phyloP scores from a whole-genome alignment of 2,113 vertebrate species.

The Callionymus lyra region DNA sequence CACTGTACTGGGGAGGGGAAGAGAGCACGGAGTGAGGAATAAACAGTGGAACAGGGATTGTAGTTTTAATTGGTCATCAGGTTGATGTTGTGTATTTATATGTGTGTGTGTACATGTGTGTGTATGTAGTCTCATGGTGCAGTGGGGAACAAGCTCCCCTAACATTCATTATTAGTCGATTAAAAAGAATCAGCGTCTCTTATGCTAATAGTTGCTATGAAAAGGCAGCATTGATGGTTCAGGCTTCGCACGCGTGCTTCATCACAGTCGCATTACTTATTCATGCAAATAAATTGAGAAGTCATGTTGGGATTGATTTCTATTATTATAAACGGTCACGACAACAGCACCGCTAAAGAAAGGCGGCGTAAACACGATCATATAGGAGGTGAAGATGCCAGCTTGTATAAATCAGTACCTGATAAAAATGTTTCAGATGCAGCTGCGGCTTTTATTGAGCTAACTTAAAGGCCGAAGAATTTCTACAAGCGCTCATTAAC shows the following conservation, averaged over 20 bases:
- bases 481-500: too few relatives aligned
- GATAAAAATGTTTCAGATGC: too few relatives aligned
- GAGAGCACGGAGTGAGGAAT: slow-evolving; percentile 30
- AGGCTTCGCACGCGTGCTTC: slow-evolving; percentile 46
- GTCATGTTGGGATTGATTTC: slow-evolving; percentile 66
- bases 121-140: slow-evolving; percentile 45
- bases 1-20: slow-evolving; percentile 15
- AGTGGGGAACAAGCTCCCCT: slow-evolving; percentile 55
- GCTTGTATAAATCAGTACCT: too few relatives aligned
- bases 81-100: slow-evolving; percentile 7
- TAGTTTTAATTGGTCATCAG: slow-evolving; percentile 61
- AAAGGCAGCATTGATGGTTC: slow-evolving; percentile 23
- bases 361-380: slow-evolving; percentile 32
- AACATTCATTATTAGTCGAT: slow-evolving; percentile 65
- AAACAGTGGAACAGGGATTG: slow-evolving; percentile 30
- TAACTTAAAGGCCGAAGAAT: too few relatives aligned
- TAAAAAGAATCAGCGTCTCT: slow-evolving; percentile 61
- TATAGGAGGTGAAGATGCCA: slow-evolving; percentile 37
- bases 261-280: slow-evolving; percentile 62
- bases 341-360: slow-evolving; percentile 38
- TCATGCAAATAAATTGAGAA: slow-evolving; percentile 67
- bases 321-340: slow-evolving; percentile 56
- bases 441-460: too few relatives aligned
- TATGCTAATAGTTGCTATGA: slow-evolving; percentile 58
- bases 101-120: not conserved